Conservation (phyloP, 2,888 invertebrate species). For the Dichetophora obliterata region DNA sequence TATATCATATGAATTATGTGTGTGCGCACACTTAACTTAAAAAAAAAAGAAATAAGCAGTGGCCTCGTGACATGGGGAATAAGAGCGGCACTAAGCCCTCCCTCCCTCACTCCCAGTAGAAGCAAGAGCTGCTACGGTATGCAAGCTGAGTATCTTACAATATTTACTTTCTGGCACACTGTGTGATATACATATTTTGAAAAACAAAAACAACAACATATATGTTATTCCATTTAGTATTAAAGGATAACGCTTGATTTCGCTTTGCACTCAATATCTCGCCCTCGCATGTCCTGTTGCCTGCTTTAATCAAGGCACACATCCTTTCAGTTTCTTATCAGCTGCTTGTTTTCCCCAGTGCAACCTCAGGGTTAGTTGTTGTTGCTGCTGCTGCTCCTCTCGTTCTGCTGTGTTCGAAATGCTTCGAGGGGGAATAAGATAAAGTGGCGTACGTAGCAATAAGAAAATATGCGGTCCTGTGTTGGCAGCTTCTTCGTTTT, state of each 20-base stretch:
- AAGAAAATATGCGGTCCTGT: conserved; percentile 14
- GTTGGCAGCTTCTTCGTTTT: background rate
- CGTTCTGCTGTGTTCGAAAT: too few relatives aligned
- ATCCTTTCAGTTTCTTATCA: background rate
- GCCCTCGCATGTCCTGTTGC: background rate
- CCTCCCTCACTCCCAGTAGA: too few relatives aligned
- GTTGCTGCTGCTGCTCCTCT: too few relatives aligned
- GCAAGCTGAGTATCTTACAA: background rate
- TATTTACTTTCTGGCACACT: background rate
- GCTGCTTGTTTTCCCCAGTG: background rate
- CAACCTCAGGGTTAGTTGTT: background rate
- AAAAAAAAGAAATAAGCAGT: background rate
- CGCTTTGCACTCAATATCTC: background rate
- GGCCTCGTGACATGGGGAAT: background rate
- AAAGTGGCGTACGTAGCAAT: background rate
- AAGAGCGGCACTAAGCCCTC: background rate
- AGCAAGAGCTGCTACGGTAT: background rate
- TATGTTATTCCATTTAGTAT: too few relatives aligned
- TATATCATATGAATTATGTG: background rate
- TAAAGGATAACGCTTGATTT: too few relatives aligned
- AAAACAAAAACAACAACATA: too few relatives aligned
- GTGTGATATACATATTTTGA: too few relatives aligned
- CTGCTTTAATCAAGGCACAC: background rate
- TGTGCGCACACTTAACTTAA: conserved; percentile 1
- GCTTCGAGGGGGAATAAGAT: background rate